Percentiles rank a stretch among this genome's conserved stretches.
These are phyloP conservation scores for Anarrhichthys ocellatus DNA, from an alignment of 2,113 vertebrate species.

Conservation along the genomic window DNA sequence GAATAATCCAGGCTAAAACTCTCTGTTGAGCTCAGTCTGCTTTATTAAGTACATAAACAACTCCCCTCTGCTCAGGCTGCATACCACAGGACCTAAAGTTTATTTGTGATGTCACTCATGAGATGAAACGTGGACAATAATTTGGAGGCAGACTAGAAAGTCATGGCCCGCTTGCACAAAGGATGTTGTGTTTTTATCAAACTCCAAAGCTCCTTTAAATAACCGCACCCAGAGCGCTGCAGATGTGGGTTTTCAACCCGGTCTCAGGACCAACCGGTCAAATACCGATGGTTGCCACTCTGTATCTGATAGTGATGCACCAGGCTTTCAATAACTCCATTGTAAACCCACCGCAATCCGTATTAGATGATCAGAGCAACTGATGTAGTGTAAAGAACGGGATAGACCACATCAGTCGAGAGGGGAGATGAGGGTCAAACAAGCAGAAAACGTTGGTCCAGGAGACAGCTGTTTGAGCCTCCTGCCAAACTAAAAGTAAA, in stretches of 20 bases:
- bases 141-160: conserved; percentile 15
- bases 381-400: neutral
- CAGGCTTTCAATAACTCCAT: neutral
- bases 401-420: too few relatives aligned
- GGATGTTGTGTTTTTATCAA: conserved; percentile 28
- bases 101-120: conserved; percentile 27
- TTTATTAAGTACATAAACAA: conserved; percentile 61
- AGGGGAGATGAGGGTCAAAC: too few relatives aligned
- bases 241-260: neutral
- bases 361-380: neutral
- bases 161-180: neutral
- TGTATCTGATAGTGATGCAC: neutral
- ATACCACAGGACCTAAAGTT: conserved; percentile 12
- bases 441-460: too few relatives aligned
- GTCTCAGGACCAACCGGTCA: too few relatives aligned
- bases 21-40: neutral
- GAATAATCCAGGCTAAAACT: conserved; percentile 55
- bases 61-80: neutral
- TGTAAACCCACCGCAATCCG: neutral
- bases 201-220: conserved; percentile 17
- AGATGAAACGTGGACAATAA: conserved; percentile 36
- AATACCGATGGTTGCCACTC: neutral
- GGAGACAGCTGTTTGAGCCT: too few relatives aligned
- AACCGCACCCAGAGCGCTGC: conserved; percentile 23
- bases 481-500: too few relatives aligned